Evolutionary conservation across 2,888 invertebrate species (phyloP), one percentile per base, ranked within the genome.

Genomic region (Pristionchus fissidentatus): DNA sequence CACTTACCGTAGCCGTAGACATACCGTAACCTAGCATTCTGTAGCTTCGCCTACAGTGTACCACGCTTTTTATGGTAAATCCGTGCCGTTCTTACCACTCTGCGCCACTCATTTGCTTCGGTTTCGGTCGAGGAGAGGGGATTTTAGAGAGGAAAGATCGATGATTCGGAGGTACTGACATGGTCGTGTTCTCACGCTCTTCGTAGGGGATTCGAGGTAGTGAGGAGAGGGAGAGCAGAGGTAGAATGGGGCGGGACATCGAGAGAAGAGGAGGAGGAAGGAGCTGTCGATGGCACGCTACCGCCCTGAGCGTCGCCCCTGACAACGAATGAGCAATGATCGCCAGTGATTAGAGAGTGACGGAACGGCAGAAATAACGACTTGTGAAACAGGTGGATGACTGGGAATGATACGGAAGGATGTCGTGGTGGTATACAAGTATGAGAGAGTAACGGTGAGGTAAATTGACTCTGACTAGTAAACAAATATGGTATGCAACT

Each of bases 151-250:
- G 70, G 1, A 5, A 26, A 7, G 7, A 8, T 26, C 32, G 29
- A n/a, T n/a, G n/a, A n/a, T n/a, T n/a, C 10, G 8, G 22, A 26
- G 62, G 62, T 5, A 70, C 70, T 70, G 70, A 70, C 70, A 70
- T 70, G 70, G 70, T 35, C n/a, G 26, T 35, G n/a, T 22, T 22
- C 5, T 26, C 26, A 10, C 70, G 41, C 70, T 70, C 70, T 26
- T 43, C 70, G 41, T 10, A 70, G 43, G 41, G 22, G 41, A 70
- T 35, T 19, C 70, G 70, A 10, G 70, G 70, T 0, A 70, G 70
- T 22, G 70, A 70, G 70, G 70, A 70, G 41, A 70, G 70, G 41
- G 70, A 70, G 41, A 70, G 70, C 38, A 35, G 70, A n/a, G 70
- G 70, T 38, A 70, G 70, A 19, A 38, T 22, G 70, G 70, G 70